These are phyloP conservation scores for Acanthoscelides obtectus DNA, from an alignment of 2,888 invertebrate genomes.

Conservation along the genomic window DNA sequence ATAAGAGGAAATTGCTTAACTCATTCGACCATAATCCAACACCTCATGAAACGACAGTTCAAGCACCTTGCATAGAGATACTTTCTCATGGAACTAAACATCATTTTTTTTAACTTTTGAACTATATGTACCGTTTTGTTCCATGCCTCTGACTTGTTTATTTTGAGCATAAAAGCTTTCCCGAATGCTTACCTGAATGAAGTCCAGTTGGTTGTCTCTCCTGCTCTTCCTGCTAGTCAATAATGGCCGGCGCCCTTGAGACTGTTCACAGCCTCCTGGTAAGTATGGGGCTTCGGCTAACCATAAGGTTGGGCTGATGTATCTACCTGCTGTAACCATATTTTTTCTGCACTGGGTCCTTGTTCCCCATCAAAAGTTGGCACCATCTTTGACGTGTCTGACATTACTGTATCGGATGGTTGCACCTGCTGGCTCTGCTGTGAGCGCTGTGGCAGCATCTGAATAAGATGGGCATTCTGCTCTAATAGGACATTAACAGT, in stretches of 20 bases:
- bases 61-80: not conserved
- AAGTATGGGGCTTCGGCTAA: not conserved
- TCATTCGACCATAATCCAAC: not conserved
- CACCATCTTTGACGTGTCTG: not conserved
- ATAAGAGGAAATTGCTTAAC: not conserved
- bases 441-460: not conserved
- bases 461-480: not conserved
- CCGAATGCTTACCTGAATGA: not conserved
- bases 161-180: not conserved
- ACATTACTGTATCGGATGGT: not conserved
- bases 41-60: not conserved
- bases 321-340: constrained; percentile 1
- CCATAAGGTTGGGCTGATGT: not conserved
- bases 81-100: not conserved
- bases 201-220: not conserved
- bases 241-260: not conserved
- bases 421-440: not conserved
- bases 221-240: not conserved
- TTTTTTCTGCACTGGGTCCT: constrained; percentile 1
- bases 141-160: not conserved
- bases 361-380: not conserved
- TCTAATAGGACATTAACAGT: not conserved
- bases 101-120: not conserved
- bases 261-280: not conserved
- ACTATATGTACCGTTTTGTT: not conserved